Conservation (phyloP, 2,113 vertebrate genomes). For the Gopherus evgoodei region DNA sequence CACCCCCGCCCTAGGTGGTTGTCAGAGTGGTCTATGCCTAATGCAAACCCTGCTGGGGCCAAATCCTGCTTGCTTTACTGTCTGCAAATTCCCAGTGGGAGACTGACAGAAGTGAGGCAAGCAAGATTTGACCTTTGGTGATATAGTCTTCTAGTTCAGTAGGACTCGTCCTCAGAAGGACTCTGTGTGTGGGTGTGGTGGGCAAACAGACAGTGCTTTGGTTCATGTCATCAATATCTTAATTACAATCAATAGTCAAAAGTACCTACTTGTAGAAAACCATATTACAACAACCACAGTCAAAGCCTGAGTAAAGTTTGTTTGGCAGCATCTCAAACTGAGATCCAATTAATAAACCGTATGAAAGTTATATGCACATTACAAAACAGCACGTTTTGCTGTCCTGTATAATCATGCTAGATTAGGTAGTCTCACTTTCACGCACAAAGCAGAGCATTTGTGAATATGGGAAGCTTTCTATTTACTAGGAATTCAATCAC, state of each 20-base stretch:
- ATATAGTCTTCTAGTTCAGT: neutral
- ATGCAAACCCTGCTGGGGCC: neutral
- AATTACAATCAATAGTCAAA: neutral
- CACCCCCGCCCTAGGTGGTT: neutral
- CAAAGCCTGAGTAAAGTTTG: neutral
- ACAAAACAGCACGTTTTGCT: conserved; percentile 9
- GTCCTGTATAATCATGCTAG: neutral
- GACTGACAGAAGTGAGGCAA: neutral
- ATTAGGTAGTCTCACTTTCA: conserved; percentile 2
- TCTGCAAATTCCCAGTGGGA: neutral
- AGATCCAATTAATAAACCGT: neutral
- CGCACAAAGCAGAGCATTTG: conserved; percentile 26
- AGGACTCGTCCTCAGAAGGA: neutral
- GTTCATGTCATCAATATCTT: neutral
- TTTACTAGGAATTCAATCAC: conserved; percentile 42
- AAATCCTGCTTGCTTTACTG: neutral
- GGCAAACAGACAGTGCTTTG: neutral
- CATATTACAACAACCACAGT: neutral
- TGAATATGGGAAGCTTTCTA: conserved; percentile 42
- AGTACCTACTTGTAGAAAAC: neutral
- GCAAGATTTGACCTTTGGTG: neutral
- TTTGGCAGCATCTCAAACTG: no score
- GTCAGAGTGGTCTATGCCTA: accelerated
- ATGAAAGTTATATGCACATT: neutral
- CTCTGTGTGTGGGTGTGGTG: neutral